Evolutionary conservation across 2,888 invertebrate species (phyloP).

Genomic region (Beris morrisii): DNA sequence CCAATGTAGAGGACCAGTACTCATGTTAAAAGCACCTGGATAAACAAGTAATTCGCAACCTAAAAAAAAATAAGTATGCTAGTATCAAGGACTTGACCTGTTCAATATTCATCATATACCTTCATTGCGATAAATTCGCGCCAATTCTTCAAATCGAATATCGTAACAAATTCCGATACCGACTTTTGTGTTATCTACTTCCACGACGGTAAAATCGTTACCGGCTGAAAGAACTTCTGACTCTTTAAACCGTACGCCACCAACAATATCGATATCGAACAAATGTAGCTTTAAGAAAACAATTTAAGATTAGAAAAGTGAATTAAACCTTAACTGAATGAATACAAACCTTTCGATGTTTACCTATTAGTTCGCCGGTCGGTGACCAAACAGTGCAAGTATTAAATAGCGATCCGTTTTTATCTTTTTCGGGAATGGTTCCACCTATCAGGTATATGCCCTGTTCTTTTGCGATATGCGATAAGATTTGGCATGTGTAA

Average conservation of each 20-base stretch:
- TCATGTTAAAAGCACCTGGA: slow-evolving; percentile 96
- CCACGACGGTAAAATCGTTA: slow-evolving; percentile 70
- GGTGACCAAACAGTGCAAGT: slow-evolving; percentile 86
- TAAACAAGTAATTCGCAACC: slow-evolving; percentile 86
- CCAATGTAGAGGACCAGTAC: slow-evolving; percentile 94
- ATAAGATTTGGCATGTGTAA: slow-evolving; percentile 70
- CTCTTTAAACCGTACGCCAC: slow-evolving; percentile 89
- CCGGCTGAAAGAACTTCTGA: slow-evolving; percentile 83
- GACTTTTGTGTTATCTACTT: slow-evolving; percentile 70
- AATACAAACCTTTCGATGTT: slow-evolving; percentile 73
- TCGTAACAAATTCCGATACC: slow-evolving; percentile 96
- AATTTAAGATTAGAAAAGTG: background rate
- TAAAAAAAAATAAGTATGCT: slow-evolving; percentile 43
- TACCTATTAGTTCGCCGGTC: slow-evolving; percentile 74
- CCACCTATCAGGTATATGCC: slow-evolving; percentile 84
- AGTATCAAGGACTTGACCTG: background rate
- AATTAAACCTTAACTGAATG: background rate
- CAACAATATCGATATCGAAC: slow-evolving; percentile 94
- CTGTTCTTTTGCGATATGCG: slow-evolving; percentile 73
- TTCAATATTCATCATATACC: slow-evolving; percentile 44
- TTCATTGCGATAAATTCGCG: slow-evolving; percentile 68
- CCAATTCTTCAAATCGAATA: slow-evolving; percentile 87
- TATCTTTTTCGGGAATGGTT: slow-evolving; percentile 80
- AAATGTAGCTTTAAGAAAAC: slow-evolving; percentile 73
- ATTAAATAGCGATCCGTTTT: slow-evolving; percentile 68